Percentiles rank a stretch among this genome's conserved stretches.
Conservation (phyloP, 2,888 invertebrate genomes). For the Artemia sinica region DNA sequence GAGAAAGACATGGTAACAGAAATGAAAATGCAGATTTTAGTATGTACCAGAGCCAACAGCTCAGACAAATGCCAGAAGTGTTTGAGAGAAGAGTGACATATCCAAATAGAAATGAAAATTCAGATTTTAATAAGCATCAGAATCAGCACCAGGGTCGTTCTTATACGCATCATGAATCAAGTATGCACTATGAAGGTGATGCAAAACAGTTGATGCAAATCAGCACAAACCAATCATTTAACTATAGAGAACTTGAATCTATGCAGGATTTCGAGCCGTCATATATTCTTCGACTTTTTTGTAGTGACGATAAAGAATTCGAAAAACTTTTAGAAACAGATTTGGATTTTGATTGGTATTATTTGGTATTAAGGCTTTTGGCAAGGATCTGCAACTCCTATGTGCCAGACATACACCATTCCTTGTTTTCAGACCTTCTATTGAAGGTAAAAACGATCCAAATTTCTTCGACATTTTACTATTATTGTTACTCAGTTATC, state of each 20-base stretch:
- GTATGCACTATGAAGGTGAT: too few species aligned
- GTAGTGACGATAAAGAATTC: not conserved
- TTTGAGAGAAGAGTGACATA: too few species aligned
- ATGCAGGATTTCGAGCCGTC: not conserved
- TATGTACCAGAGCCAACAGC: too few species aligned
- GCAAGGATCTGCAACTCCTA: not conserved
- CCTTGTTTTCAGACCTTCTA: not conserved
- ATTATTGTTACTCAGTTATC: not conserved
- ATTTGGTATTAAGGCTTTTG: not conserved
- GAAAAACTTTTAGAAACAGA: not conserved
- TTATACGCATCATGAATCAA: too few species aligned
- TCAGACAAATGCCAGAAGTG: too few species aligned
- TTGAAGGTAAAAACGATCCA: not conserved
- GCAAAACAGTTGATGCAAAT: too few species aligned
- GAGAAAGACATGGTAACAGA: too few species aligned
- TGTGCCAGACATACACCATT: not conserved
- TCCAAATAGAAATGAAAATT: too few species aligned
- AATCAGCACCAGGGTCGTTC: too few species aligned
- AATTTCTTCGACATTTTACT: not conserved
- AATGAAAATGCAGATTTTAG: too few species aligned
- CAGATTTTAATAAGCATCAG: too few species aligned
- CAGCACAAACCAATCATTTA: not conserved
- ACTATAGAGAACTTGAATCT: not conserved
- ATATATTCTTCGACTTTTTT: not conserved
- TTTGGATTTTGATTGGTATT: not conserved